phyloP scores from a whole-genome alignment of 2,888 invertebrate species.

The Cactoblastis cactorum region DNA sequence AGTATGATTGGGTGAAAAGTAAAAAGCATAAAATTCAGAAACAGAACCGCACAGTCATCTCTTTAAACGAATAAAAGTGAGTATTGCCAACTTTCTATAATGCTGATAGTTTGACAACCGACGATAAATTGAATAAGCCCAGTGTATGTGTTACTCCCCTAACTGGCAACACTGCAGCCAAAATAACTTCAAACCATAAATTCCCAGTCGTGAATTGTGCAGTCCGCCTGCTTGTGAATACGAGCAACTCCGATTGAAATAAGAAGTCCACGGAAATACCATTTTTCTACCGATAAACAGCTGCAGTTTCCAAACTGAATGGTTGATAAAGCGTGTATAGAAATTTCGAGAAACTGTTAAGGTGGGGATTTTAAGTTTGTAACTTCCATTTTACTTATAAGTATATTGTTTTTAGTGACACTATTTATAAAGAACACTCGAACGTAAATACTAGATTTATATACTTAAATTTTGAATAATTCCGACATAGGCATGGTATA shows the following conservation, averaged over 20 bases:
- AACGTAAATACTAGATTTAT: no score
- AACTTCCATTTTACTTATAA: no score
- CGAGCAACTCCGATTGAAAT: constrained; percentile 50
- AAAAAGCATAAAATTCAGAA: no score
- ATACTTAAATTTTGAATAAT: no score
- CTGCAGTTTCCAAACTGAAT: not conserved
- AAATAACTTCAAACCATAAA: constrained; percentile 49
- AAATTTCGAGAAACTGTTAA: not conserved
- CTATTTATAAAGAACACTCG: no score
- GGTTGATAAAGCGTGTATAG: not conserved
- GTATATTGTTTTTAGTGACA: no score
- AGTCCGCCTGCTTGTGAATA: constrained; percentile 38
- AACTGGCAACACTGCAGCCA: constrained; percentile 26
- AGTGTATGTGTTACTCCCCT: not conserved
- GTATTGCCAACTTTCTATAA: not conserved
- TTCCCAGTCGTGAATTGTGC: constrained; percentile 38
- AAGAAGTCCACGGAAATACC: constrained; percentile 38
- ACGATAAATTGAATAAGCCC: not conserved
- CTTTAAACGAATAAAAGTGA: not conserved
- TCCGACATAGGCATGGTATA: no score
- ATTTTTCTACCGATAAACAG: constrained; percentile 41
- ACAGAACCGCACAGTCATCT: not conserved
- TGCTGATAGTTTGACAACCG: not conserved
- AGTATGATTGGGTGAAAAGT: no score
- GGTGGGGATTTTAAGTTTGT: no score